A percentile compares a stretch with the other conserved stretches of the same genome.
phyloP scores from a whole-genome alignment of 2,113 vertebrate genomes.

The Bos javanicus region DNA sequence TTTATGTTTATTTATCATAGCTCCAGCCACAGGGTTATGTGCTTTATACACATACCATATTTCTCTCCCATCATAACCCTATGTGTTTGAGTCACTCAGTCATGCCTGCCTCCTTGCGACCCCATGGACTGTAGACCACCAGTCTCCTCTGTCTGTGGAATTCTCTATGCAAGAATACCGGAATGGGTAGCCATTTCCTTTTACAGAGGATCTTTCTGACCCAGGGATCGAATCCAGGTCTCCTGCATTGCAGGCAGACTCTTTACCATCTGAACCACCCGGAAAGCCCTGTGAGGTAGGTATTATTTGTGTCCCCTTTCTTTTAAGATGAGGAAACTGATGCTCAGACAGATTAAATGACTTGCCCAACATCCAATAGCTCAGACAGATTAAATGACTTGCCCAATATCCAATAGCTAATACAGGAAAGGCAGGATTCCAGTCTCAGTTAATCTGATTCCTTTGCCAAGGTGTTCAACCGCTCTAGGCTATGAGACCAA shows the following conservation, averaged over 20 bases:
- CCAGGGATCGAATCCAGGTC: fast-evolving
- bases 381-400: neutral
- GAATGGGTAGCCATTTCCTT: neutral
- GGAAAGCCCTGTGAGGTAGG: neutral
- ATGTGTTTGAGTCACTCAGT: neutral
- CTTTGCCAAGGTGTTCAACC: neutral
- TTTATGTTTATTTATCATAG: neutral
- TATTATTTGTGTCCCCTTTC: neutral
- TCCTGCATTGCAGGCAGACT: neutral
- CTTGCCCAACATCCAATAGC: neutral
- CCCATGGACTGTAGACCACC: neutral
- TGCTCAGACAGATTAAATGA: neutral
- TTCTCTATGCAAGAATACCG: neutral
- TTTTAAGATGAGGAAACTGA: neutral
- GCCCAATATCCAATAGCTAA: neutral
- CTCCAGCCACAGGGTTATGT: neutral
- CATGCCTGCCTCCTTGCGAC: neutral
- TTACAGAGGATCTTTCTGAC: neutral
- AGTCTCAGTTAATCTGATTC: neutral
- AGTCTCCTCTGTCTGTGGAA: neutral
- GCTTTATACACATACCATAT: neutral
- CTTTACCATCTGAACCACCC: neutral
- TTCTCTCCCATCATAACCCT: neutral
- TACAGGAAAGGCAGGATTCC: neutral
- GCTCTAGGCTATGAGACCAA: neutral